Evolutionary conservation across 2,888 invertebrate genomes (phyloP).

Genomic region (Antheraea assamensis): DNA sequence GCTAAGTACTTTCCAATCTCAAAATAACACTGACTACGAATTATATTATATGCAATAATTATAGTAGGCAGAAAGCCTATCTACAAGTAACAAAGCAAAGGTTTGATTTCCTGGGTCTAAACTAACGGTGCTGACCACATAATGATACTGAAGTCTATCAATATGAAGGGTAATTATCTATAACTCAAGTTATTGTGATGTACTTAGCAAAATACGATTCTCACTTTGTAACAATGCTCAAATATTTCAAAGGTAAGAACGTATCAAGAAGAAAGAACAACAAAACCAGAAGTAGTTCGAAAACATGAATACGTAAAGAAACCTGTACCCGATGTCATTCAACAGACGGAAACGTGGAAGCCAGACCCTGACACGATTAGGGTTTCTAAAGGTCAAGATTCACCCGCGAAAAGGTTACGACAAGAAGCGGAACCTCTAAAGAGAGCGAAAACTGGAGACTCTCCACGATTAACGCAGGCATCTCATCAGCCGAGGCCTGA

Average conservation of each 20-base stretch:
- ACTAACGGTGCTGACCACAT: too few species aligned
- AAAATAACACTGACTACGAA: too few species aligned
- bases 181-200: too few species aligned
- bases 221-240: background rate
- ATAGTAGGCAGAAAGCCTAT: too few species aligned
- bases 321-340: conserved; percentile 44
- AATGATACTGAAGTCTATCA: too few species aligned
- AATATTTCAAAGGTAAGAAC: conserved; percentile 54
- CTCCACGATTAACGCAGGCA: conserved; percentile 67
- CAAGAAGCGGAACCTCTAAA: conserved; percentile 76
- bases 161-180: too few species aligned
- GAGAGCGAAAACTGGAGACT: conserved; percentile 71
- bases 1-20: background rate
- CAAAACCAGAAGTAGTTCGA: conserved; percentile 52
- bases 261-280: conserved; percentile 62
- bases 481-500: conserved; percentile 61
- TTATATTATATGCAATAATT: too few species aligned
- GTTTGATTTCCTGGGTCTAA: too few species aligned
- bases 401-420: conserved; percentile 70
- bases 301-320: conserved; percentile 60
- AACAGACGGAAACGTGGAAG: conserved; percentile 55
- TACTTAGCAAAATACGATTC: too few species aligned
- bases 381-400: conserved; percentile 66
- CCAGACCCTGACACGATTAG: conserved; percentile 75
- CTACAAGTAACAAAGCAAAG: too few species aligned